Base-by-base conservation (phyloP, 1,140 invertebrate species). In the Drosophila insularis region DNA sequence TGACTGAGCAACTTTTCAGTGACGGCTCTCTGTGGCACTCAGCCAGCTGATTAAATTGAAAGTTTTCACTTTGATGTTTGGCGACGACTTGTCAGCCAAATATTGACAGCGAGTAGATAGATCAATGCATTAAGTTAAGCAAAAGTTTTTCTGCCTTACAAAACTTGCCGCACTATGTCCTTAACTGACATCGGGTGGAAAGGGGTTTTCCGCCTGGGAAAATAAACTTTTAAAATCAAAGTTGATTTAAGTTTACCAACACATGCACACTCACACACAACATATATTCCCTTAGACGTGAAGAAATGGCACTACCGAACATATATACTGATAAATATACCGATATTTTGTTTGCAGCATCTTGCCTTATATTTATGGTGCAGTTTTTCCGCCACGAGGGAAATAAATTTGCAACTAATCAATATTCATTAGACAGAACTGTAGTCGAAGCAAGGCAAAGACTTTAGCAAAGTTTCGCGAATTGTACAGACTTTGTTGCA, bases 11-110 rank as follows among this genome's bases (percentile, higher is more conserved):
- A 46, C 43, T 46, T 46, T 46, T 7, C 17, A 17, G 14, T 46
- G 43, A 50, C 17, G 21, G 43, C 55, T 17, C 14, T 58, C 7
- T 31, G 46, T 85, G 80, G 80, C 80, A 85, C 55, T 85, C 40
- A 62, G 67, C 67, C 73, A 76, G 21, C 81, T 86, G 81, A 86
- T 86, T 86, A 81, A 81, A 81, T 81, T 80, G 71, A 81, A 86
- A 86, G 71, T 78, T 86, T 78, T 23, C 39, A 21, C 55, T 70
- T n/a, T 65, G 63, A 74, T 19, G 59, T 63, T 71, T 68, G 66
- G 39, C 67, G 63, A 46, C 64, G 84, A 86, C 74, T 86, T 81
- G 76, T 85, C 82, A 81, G 74, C 75, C 78, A 81, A 86, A 86
- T 86, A 86, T 86, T 86, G 81, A 78, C 75, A 68, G 54, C 60